Evolutionary conservation across 2,888 invertebrate species (phyloP).

Genomic region (Hoplodrina blanda): DNA sequence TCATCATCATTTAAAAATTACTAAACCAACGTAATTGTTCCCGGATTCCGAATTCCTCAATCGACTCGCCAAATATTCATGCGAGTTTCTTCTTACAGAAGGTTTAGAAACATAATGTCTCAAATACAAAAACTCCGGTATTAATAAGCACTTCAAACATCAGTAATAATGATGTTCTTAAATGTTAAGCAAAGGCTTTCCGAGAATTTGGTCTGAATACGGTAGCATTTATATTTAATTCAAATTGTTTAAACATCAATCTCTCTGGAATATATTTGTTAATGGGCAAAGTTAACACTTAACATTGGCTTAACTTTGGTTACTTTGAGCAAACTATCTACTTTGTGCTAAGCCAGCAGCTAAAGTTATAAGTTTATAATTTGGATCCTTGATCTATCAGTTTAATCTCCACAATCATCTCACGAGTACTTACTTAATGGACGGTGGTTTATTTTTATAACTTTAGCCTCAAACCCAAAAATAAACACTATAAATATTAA

Average conservation of each 20-base stretch:
- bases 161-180: not conserved
- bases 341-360: not conserved
- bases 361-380: not conserved
- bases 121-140: not conserved
- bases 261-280: not conserved
- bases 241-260: not conserved
- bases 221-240: slow-evolving; percentile 7
- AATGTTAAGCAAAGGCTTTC: slow-evolving; percentile 1
- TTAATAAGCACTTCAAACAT: not conserved
- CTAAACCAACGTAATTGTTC: not conserved
- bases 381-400: not conserved
- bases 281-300: not conserved
- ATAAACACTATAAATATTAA: not conserved
- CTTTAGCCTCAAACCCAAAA: not conserved
- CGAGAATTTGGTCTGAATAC: not conserved
- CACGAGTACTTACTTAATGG: not conserved
- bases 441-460: not conserved
- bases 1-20: not conserved
- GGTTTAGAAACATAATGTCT: not conserved
- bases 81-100: not conserved
- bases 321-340: not conserved
- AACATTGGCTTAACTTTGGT: too few relatives aligned
- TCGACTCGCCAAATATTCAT: not conserved
- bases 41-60: not conserved
- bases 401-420: not conserved